These are phyloP conservation scores for Xiphophorus birchmanni DNA, from an alignment of 2,797 vertebrate species.

Conservation along the genomic window DNA sequence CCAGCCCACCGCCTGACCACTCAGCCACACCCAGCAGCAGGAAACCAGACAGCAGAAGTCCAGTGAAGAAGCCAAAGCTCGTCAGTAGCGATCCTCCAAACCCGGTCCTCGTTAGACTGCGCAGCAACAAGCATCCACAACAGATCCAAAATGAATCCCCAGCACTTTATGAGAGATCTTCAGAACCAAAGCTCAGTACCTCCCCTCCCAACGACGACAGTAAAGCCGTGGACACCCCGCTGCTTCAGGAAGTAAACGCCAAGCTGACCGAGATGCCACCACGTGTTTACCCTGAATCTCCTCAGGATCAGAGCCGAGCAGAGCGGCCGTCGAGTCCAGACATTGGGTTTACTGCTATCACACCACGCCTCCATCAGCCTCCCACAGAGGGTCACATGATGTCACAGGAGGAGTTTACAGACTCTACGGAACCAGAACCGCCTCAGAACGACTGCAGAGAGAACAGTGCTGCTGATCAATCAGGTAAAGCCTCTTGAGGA, in stretches of 20 bases:
- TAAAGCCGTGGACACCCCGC: not conserved
- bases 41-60: slow-evolving; percentile 29
- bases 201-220: slow-evolving; percentile 2
- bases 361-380: not conserved
- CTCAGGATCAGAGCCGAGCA: not conserved
- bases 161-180: not conserved
- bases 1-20: slow-evolving; percentile 2
- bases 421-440: slow-evolving; percentile 1
- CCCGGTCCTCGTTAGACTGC: slow-evolving; percentile 61
- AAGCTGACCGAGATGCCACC: slow-evolving; percentile 3
- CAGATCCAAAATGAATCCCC: slow-evolving; percentile 35
- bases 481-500: slow-evolving; percentile 48
- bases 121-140: slow-evolving; percentile 24
- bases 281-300: slow-evolving; percentile 12
- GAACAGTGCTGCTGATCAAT: slow-evolving; percentile 19
- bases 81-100: slow-evolving; percentile 76
- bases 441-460: not conserved
- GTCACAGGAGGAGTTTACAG: not conserved
- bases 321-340: slow-evolving; percentile 14
- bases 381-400: not conserved
- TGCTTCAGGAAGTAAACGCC: slow-evolving; percentile 24
- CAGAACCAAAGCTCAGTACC: slow-evolving; percentile 8
- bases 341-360: not conserved
- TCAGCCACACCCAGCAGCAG: not conserved
- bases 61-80: slow-evolving; percentile 41